Conservation (phyloP, 2,797 vertebrate genomes). For the Lepus oiostolus region DNA sequence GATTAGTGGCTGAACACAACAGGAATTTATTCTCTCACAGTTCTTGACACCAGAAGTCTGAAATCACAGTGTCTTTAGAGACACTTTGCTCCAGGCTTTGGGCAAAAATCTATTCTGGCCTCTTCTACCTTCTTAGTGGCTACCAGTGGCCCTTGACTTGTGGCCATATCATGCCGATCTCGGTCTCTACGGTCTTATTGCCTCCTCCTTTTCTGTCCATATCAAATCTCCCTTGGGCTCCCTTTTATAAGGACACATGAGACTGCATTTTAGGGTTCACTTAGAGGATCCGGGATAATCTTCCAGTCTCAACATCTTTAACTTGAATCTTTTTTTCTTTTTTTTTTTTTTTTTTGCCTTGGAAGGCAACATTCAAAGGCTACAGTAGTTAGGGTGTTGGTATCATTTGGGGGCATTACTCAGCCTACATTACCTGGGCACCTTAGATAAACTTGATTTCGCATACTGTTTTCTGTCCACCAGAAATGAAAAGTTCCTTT, state of each 20-base stretch:
- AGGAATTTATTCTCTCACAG: background rate
- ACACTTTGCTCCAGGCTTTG: fast-evolving
- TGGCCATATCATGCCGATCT: background rate
- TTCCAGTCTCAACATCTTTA: background rate
- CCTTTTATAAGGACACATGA: background rate
- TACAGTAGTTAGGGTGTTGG: background rate
- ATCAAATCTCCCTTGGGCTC: background rate
- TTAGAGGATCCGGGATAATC: background rate
- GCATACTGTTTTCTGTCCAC: background rate
- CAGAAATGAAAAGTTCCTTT: slow-evolving; percentile 3
- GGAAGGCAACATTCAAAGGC: background rate
- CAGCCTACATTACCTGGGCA: background rate
- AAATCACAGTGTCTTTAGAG: background rate
- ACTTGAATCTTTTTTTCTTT: background rate
- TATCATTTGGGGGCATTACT: background rate
- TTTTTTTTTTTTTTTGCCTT: background rate
- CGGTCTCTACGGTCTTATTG: too few species aligned
- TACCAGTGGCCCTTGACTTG: too few species aligned
- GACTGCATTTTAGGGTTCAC: background rate
- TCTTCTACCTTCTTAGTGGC: background rate
- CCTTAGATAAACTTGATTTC: background rate
- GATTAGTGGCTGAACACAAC: background rate
- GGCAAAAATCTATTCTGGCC: too few species aligned
- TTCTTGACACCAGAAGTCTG: background rate
- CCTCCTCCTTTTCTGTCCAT: background rate